Evolutionary conservation across 2,888 invertebrate genomes (phyloP), one percentile per base, ranked within the genome.

Genomic region (Cheilosia vulpina): DNA sequence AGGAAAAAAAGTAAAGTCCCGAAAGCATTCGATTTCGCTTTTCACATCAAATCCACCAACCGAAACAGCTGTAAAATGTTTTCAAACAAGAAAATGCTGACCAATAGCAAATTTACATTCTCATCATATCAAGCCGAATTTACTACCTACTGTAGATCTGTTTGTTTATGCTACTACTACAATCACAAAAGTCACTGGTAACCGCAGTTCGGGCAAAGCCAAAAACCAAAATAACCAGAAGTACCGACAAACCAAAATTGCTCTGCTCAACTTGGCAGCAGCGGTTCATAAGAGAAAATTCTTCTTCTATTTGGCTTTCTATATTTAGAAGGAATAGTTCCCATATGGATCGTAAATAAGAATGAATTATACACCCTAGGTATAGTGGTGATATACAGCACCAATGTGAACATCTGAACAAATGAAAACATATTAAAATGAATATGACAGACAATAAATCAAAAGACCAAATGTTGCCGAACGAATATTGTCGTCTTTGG

Each of bases 331-430:
- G 4, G 63, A 63, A 71, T 66, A 79, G 79, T 60, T 79, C 79
- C 79, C 79, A 72, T 58, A 65, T 79, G 79, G 79, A 65, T 79
- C 72, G 65, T 79, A 72, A 79, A 79, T 66, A 72, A 65, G 65
- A 79, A 65, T 79, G 50, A 79, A 79, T 58, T 72, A 79, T 72
- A 58, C 58, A 60, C 52, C 52, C 47, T 9, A 19, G 17, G 19
- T 47, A 17, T n/a, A 45, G n/a, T 13, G 47, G 27, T 58, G 17
- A 24, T 50, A 27, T 21, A 19, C 17, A 19, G 52, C 24, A 27
- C 27, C 24, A 45, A 24, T 17, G 72, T 15, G 41, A 65, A 47
- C 52, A 41, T 31, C 41, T 34, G 63, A 57, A 41, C 73, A 65
- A 65, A 75, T 75, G 71, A 57, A 57, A 69, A 47, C 71, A 50